Evolutionary conservation across 2,888 invertebrate genomes (phyloP).

Genomic region (Lepetodrilus schrolli): DNA sequence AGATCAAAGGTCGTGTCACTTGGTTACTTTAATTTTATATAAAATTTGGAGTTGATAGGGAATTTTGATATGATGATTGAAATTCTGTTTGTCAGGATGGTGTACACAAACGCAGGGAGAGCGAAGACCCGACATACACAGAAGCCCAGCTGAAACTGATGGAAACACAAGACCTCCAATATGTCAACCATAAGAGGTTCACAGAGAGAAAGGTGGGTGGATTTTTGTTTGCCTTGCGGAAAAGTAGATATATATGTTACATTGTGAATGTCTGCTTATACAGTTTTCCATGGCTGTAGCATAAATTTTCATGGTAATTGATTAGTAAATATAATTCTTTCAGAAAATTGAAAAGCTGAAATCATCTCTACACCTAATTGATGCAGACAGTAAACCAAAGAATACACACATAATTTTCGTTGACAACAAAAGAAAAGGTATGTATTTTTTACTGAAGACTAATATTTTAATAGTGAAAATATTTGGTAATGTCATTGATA

Average conservation of each 20-base stretch:
- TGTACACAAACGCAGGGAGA: conserved; percentile 79
- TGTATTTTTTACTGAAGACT: conserved; percentile 76
- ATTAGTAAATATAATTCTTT: conserved; percentile 29
- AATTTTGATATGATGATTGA: too few relatives aligned
- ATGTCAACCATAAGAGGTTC: conserved; percentile 88
- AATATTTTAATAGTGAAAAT: too few relatives aligned
- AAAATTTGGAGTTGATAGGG: too few relatives aligned
- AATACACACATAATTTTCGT: conserved; percentile 90
- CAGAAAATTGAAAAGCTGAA: conserved; percentile 84
- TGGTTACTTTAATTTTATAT: too few relatives aligned
- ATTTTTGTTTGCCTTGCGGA: neutral
- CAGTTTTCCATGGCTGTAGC: neutral
- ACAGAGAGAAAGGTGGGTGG: conserved; percentile 82
- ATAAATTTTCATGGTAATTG: neutral
- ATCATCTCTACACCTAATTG: conserved; percentile 87
- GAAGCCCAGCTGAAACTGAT: conserved; percentile 89
- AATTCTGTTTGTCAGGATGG: conserved; percentile 71
- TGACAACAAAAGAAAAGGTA: conserved; percentile 80
- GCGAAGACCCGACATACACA: conserved; percentile 81
- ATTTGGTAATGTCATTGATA: too few relatives aligned
- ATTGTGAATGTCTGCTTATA: neutral
- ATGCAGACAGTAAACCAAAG: conserved; percentile 81
- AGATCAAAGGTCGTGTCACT: too few relatives aligned
- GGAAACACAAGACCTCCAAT: conserved; percentile 93
- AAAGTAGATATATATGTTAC: neutral